These are phyloP conservation scores for Antheraea mylitta DNA, from an alignment of 1,140 invertebrate species.

Conservation along the genomic window DNA sequence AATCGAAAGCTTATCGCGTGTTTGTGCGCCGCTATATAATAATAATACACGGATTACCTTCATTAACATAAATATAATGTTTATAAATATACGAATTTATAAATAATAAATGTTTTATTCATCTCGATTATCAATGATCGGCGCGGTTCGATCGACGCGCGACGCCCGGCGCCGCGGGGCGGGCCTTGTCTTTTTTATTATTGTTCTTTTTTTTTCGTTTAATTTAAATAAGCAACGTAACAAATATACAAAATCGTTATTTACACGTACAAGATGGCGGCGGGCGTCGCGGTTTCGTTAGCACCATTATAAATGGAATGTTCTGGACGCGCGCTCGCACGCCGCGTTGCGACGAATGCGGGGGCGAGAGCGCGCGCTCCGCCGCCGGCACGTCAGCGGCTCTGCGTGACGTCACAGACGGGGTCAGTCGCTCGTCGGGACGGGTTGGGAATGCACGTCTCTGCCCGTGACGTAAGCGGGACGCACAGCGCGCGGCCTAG, in stretches of 20 bases:
- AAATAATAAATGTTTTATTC: background rate
- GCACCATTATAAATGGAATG: conserved; percentile 39
- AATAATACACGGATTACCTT: conserved; percentile 44
- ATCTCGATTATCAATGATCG: conserved; percentile 18
- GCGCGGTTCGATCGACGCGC: conserved; percentile 10
- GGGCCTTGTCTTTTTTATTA: conserved; percentile 25
- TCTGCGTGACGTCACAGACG: too few relatives aligned
- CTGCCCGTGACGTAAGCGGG: too few relatives aligned
- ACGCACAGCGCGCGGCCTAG: too few relatives aligned
- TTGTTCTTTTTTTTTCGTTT: conserved; percentile 13
- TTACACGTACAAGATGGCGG: conserved; percentile 35
- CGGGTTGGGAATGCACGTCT: too few relatives aligned
- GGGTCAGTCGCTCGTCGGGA: too few relatives aligned
- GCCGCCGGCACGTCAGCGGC: too few relatives aligned
- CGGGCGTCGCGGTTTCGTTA: conserved; percentile 17
- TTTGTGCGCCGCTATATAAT: conserved; percentile 49
- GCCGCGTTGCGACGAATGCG: conserved; percentile 42
- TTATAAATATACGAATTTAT: conserved; percentile 6
- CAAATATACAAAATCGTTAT: conserved; percentile 71
- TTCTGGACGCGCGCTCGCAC: conserved; percentile 30
- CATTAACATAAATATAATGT: background rate
- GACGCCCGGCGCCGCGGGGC: conserved; percentile 25
- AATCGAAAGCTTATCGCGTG: conserved; percentile 46
- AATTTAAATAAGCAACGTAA: conserved; percentile 16
- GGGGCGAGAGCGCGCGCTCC: conserved; percentile 29